A percentile compares a stretch with the other conserved stretches of the same genome.
Conservation (phyloP, 2,797 vertebrate genomes). For the Gymnopithys bicolor region DNA sequence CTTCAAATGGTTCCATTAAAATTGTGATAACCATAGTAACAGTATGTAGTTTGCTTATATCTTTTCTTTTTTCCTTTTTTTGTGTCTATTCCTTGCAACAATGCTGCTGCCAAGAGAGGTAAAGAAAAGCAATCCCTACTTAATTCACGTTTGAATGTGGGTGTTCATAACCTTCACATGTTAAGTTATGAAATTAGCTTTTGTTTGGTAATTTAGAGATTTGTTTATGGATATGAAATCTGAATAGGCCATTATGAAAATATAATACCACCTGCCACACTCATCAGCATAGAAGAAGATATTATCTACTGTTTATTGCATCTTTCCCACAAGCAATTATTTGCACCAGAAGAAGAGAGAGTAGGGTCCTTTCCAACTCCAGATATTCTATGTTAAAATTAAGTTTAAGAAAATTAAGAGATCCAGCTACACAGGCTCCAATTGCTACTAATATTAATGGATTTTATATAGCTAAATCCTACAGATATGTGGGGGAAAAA, state of each 20-base stretch:
- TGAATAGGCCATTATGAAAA: neutral
- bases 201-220: neutral
- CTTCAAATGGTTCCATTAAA: conserved; percentile 66
- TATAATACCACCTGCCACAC: neutral
- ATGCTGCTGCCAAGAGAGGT: neutral
- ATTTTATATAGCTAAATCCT: neutral
- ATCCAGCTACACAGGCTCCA: neutral
- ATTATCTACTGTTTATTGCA: neutral
- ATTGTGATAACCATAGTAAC: conserved; percentile 60
- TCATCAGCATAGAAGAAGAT: neutral
- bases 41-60: conserved; percentile 23
- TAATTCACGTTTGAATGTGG: neutral
- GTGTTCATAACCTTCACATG: neutral
- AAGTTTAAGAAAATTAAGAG: neutral
- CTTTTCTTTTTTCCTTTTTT: neutral
- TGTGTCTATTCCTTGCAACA: neutral
- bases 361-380: neutral
- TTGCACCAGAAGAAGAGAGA: neutral
- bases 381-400: neutral
- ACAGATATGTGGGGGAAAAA: accelerated
- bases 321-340: neutral
- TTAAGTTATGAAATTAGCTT: neutral
- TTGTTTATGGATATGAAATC: neutral
- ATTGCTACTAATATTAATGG: neutral
- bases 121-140: neutral